These are phyloP conservation scores for Pegoplata infirma DNA, from an alignment of 2,888 invertebrate genomes.

Conservation along the genomic window DNA sequence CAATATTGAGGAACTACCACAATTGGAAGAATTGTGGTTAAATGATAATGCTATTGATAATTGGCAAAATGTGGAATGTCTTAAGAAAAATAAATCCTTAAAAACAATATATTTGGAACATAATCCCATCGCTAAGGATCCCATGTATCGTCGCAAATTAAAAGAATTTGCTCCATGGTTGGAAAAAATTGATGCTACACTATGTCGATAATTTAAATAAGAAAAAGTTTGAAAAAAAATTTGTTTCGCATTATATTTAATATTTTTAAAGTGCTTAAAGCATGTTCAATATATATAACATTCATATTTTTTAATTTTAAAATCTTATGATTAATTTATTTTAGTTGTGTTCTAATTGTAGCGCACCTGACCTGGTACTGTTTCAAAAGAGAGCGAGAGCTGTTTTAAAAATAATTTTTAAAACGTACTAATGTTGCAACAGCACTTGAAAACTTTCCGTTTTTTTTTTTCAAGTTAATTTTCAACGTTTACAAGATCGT, in stretches of 20 bases:
- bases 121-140: slow-evolving; percentile 91
- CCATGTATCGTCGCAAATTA: slow-evolving; percentile 93
- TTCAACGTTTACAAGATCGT: too few relatives aligned
- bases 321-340: too few relatives aligned
- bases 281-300: not conserved
- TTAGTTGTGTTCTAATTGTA: too few relatives aligned
- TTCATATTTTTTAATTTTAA: too few relatives aligned
- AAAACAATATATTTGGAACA: slow-evolving; percentile 94
- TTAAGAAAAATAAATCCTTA: slow-evolving; percentile 84
- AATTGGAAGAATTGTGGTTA: slow-evolving; percentile 97
- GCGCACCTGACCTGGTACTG: too few relatives aligned
- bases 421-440: too few relatives aligned
- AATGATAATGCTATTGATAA: slow-evolving; percentile 93
- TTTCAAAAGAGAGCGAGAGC: too few relatives aligned
- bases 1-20: slow-evolving; percentile 85
- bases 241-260: not conserved
- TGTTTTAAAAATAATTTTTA: too few relatives aligned
- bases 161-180: slow-evolving; percentile 90
- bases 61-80: slow-evolving; percentile 89
- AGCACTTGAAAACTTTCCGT: too few relatives aligned
- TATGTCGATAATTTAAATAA: slow-evolving; percentile 80
- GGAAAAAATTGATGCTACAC: slow-evolving; percentile 96
- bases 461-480: too few relatives aligned
- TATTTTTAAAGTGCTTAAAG: not conserved
- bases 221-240: not conserved